phyloP scores from a whole-genome alignment of 2,888 invertebrate species.

The Cantharis rufa region DNA sequence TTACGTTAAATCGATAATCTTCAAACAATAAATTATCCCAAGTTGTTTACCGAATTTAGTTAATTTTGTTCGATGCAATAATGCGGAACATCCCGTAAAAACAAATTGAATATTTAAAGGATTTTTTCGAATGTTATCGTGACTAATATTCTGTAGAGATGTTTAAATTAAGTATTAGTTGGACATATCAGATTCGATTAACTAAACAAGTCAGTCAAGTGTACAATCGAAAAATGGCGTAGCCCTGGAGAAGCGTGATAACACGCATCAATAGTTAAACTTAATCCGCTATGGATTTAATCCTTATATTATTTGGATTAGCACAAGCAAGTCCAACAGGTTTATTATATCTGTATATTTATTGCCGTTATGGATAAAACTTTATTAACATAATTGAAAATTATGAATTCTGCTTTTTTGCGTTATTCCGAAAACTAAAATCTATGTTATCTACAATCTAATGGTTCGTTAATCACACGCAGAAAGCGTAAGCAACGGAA shows the following conservation, averaged over 20 bases:
- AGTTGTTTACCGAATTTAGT: background rate
- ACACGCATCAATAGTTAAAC: conserved; percentile 55
- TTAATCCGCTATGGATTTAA: conserved; percentile 55
- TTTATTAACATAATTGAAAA: background rate
- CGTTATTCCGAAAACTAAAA: background rate
- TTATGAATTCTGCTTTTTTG: background rate
- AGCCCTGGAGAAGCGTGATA: conserved; percentile 54
- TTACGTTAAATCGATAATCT: background rate
- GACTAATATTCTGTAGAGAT: background rate
- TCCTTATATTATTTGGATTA: conserved; percentile 56
- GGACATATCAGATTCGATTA: conserved; percentile 13
- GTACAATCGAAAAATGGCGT: conserved; percentile 25
- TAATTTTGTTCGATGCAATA: background rate
- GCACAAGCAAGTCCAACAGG: conserved; percentile 48
- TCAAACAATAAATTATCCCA: background rate
- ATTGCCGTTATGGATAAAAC: conserved; percentile 49
- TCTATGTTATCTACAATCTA: background rate
- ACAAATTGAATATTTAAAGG: background rate
- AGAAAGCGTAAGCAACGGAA: conserved; percentile 24
- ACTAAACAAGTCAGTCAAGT: conserved; percentile 17
- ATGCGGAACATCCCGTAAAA: background rate
- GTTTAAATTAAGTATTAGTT: background rate
- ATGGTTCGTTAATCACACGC: conserved; percentile 15
- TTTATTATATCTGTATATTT: conserved; percentile 51
- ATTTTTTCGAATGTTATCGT: background rate